phyloP scores from a whole-genome alignment of 1,140 invertebrate genomes.

The Holotrichia oblita region DNA sequence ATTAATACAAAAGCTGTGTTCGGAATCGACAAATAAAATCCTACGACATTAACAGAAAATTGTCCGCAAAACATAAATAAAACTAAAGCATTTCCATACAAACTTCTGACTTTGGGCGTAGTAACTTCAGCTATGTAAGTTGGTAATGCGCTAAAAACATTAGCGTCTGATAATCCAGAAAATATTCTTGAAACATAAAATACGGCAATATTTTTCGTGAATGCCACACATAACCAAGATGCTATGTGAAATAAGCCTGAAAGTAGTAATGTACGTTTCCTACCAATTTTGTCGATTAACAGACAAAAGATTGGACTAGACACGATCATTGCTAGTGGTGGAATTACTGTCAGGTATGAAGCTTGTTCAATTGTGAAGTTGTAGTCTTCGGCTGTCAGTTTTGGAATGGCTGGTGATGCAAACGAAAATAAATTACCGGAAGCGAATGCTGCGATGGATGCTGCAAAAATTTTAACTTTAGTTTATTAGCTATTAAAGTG shows the following conservation, averaged over 20 bases:
- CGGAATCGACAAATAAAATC: constrained; percentile 24
- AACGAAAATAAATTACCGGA: constrained; percentile 7
- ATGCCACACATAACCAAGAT: constrained; percentile 44
- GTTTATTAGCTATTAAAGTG: not conserved
- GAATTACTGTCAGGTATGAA: constrained; percentile 45
- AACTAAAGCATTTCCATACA: constrained; percentile 41
- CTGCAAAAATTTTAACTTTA: constrained; percentile 4
- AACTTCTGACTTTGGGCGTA: constrained; percentile 43
- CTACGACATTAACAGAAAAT: constrained; percentile 36
- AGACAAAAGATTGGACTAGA: constrained; percentile 44
- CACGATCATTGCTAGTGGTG: constrained; percentile 43
- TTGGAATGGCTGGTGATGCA: constrained; percentile 41
- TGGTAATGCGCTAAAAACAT: constrained; percentile 24
- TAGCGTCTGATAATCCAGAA: constrained; percentile 41
- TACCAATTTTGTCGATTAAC: constrained; percentile 51
- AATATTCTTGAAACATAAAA: constrained; percentile 57
- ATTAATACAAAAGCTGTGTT: constrained; percentile 24
- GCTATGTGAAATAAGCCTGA: constrained; percentile 40
- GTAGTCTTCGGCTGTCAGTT: not conserved
- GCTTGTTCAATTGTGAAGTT: constrained; percentile 44
- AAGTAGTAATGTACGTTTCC: constrained; percentile 44
- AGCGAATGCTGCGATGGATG: not conserved
- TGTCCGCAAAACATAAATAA: constrained; percentile 36
- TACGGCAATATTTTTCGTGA: constrained; percentile 38
- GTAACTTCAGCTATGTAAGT: constrained; percentile 47